A percentile compares a stretch with the other conserved stretches of the same genome.
phyloP scores from a whole-genome alignment of 2,888 invertebrate species.

The Carterocephalus palaemon region DNA sequence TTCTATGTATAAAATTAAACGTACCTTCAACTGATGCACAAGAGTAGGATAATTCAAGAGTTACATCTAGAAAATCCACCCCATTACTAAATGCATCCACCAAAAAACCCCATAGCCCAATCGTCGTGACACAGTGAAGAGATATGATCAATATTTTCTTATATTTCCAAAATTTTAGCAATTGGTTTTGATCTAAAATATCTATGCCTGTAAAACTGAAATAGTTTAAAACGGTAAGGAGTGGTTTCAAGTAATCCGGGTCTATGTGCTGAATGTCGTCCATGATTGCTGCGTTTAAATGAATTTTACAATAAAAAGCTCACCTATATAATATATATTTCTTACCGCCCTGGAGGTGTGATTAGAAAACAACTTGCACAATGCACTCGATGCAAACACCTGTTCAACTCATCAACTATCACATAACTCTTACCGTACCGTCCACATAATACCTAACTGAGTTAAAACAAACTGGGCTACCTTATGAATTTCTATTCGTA shows the following conservation, averaged over 20 bases:
- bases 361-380: too few relatives aligned
- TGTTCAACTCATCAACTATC: too few relatives aligned
- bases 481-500: too few relatives aligned
- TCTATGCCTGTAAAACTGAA: constrained; percentile 28
- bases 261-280: constrained; percentile 20
- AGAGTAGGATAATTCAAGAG: constrained; percentile 29
- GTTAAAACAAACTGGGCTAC: too few relatives aligned
- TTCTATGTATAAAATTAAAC: too few relatives aligned
- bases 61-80: constrained; percentile 25
- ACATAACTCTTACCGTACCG: too few relatives aligned
- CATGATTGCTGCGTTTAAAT: constrained; percentile 22
- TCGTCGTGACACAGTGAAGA: constrained; percentile 15
- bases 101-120: constrained; percentile 24
- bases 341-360: too few relatives aligned
- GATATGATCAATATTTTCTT: constrained; percentile 23
- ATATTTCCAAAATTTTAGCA: constrained; percentile 13
- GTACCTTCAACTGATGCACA: constrained; percentile 27
- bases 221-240: constrained; percentile 26
- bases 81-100: constrained; percentile 16
- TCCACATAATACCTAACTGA: too few relatives aligned
- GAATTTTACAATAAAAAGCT: neutral
- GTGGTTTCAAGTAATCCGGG: constrained; percentile 29
- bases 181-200: constrained; percentile 27
- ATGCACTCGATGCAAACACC: too few relatives aligned
- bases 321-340: too few relatives aligned